A percentile compares a stretch with the other conserved stretches of the same genome.
phyloP scores from a whole-genome alignment of 2,113 vertebrate genomes.

The Rhea pennata region DNA sequence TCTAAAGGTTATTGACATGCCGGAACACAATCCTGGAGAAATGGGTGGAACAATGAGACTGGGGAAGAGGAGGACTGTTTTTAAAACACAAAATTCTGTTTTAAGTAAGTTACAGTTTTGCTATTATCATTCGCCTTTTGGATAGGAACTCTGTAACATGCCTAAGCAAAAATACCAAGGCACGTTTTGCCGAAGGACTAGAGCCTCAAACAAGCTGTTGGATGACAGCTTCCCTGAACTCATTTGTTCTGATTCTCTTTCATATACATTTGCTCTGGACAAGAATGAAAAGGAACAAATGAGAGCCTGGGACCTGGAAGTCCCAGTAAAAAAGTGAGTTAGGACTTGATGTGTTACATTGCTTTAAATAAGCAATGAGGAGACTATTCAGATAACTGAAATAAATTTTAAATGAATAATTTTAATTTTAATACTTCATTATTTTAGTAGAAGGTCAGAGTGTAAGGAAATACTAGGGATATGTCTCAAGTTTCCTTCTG shows the following conservation, averaged over 20 bases:
- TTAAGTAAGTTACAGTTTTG: slow-evolving; percentile 73
- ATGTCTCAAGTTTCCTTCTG: neutral
- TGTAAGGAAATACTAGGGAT: neutral
- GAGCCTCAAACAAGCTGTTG: neutral
- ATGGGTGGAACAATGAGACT: slow-evolving; percentile 83
- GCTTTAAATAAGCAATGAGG: neutral
- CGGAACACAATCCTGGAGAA: slow-evolving; percentile 79
- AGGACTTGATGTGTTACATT: neutral
- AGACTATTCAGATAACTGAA: neutral
- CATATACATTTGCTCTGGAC: neutral
- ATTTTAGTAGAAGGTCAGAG: neutral
- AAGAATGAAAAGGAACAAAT: neutral
- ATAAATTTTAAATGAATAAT: neutral
- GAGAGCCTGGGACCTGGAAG: neutral
- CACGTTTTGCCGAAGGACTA: neutral
- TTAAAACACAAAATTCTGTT: slow-evolving; percentile 78
- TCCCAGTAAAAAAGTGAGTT: neutral
- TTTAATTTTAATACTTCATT: neutral
- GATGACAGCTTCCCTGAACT: neutral
- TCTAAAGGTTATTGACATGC: slow-evolving; percentile 82
- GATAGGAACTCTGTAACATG: neutral
- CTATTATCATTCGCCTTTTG: neutral
- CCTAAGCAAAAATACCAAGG: neutral
- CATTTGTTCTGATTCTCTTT: neutral
- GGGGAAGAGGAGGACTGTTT: slow-evolving; percentile 81